Evolutionary conservation across 2,797 vertebrate genomes (phyloP).

Genomic region (Thaleichthys pacificus): DNA sequence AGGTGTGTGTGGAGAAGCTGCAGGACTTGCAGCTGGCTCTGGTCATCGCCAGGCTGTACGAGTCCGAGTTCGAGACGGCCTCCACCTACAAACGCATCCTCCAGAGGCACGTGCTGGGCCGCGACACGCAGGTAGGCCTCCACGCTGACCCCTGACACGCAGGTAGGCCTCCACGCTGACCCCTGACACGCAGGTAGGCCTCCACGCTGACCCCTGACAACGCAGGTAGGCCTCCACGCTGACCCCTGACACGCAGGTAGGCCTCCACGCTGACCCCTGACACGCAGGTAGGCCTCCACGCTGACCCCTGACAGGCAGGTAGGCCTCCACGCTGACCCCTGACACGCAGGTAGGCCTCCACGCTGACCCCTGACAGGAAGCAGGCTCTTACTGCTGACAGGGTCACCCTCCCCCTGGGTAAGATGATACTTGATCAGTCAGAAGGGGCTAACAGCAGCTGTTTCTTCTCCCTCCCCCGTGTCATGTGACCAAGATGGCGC

Average conservation of each 20-base stretch:
- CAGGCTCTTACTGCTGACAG: too few species aligned
- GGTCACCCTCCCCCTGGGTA: too few species aligned
- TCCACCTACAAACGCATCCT: constrained; percentile 91
- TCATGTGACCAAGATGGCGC: constrained; percentile 58
- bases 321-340: constrained; percentile 8
- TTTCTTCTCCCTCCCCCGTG: not conserved
- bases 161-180: constrained; percentile 43
- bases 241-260: constrained; percentile 46
- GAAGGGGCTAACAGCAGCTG: not conserved
- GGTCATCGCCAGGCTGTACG: constrained; percentile 92
- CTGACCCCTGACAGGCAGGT: constrained; percentile 38
- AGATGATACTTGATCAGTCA: constrained; percentile 8
- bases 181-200: constrained; percentile 47
- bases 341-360: constrained; percentile 65
- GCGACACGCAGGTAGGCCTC: constrained; percentile 68
- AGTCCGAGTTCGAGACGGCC: constrained; percentile 91
- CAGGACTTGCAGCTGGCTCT: constrained; percentile 94
- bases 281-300: constrained; percentile 47
- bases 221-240: constrained; percentile 47
- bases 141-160: too few species aligned
- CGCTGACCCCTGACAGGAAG: too few species aligned
- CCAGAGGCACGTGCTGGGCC: constrained; percentile 86
- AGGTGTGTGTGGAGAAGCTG: constrained; percentile 97
- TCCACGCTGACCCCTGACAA: too few species aligned
- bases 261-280: not conserved